Conservation (phyloP, 2,113 vertebrate genomes). For the Thunnus maccoyii region DNA sequence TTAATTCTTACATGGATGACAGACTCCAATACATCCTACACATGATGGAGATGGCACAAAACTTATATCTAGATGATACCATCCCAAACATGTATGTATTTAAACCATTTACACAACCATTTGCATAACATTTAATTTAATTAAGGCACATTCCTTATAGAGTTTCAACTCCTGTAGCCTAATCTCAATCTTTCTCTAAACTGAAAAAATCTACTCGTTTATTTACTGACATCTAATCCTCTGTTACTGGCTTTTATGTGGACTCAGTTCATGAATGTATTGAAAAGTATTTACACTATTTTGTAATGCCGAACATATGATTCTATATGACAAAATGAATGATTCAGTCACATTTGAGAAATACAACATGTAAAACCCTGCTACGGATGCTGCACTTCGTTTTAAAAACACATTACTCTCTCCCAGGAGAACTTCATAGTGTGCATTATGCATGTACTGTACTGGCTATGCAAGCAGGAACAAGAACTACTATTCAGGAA, state of each 20-base stretch:
- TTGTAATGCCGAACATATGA: not conserved
- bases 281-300: not conserved
- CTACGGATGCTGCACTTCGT: slow-evolving; percentile 5
- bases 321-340: slow-evolving; percentile 34
- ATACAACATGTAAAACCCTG: not conserved
- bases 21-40: not conserved
- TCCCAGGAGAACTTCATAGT: slow-evolving; percentile 19
- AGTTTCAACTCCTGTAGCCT: too few species aligned
- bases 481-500: slow-evolving; percentile 18
- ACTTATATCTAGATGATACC: not conserved
- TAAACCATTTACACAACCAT: not conserved
- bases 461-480: not conserved
- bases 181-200: too few species aligned
- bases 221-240: not conserved
- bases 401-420: slow-evolving; percentile 24
- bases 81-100: not conserved
- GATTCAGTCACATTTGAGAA: slow-evolving; percentile 9
- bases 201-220: not conserved
- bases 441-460: slow-evolving; percentile 54
- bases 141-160: not conserved
- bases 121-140: too few species aligned
- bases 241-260: not conserved
- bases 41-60: not conserved
- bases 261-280: not conserved
- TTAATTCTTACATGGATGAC: slow-evolving; percentile 5